A percentile compares a stretch with the other conserved stretches of the same genome.
phyloP scores from a whole-genome alignment of 2,797 vertebrate species.

The Propithecus perrieri region DNA sequence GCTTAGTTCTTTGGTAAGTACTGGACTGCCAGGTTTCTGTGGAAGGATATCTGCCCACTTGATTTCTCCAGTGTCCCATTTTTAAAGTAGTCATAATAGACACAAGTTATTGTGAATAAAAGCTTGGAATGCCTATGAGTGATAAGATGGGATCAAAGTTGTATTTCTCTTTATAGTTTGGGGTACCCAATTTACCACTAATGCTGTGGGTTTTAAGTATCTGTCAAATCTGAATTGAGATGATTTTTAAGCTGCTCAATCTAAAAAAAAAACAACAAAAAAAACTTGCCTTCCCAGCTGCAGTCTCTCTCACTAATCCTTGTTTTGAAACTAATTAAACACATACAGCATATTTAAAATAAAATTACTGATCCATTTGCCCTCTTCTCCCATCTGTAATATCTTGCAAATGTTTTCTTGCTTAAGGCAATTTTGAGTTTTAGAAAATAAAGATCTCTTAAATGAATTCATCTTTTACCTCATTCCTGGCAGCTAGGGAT shows the following conservation, averaged over 20 bases:
- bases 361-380: constrained; percentile 55
- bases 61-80: not conserved
- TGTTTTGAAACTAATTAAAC: constrained; percentile 61
- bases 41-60: not conserved
- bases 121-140: not conserved
- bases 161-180: not conserved
- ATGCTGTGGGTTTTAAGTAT: not conserved
- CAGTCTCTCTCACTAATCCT: constrained; percentile 41
- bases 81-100: not conserved
- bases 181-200: not conserved
- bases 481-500: constrained; percentile 39
- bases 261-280: not conserved
- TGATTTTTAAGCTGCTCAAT: constrained; percentile 60
- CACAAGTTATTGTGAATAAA: not conserved
- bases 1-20: not conserved
- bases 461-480: not conserved
- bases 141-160: not conserved
- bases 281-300: not conserved
- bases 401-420: constrained; percentile 54
- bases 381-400: constrained; percentile 30
- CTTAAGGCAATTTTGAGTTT: constrained; percentile 65
- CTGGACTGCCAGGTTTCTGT: not conserved
- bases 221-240: not conserved
- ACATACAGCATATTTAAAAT: constrained; percentile 63
- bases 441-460: constrained; percentile 50